Conservation (phyloP, 2,113 vertebrate species). For the Junco hyemalis region DNA sequence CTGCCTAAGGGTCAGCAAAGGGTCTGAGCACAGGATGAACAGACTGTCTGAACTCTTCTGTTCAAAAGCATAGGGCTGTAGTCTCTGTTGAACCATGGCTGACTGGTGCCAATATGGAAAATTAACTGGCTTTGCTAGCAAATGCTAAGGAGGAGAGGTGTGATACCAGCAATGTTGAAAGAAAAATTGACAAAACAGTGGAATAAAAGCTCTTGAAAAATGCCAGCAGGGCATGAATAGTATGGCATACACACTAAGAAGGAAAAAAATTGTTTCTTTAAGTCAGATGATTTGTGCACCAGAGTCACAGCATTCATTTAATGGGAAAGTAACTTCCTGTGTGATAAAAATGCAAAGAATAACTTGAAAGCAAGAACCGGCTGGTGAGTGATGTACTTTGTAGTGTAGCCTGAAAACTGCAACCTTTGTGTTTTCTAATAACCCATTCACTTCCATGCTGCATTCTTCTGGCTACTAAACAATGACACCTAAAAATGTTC, state of each 20-base stretch:
- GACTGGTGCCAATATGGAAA: neutral
- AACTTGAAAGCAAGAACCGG: neutral
- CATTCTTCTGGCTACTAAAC: neutral
- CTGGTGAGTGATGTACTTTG: neutral
- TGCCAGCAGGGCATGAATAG: neutral
- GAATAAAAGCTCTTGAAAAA: neutral
- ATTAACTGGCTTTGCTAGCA: neutral
- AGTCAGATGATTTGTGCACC: neutral
- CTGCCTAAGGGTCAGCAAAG: neutral
- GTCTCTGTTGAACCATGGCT: neutral
- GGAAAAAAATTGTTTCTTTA: neutral
- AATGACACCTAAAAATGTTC: neutral
- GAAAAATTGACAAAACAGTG: neutral
- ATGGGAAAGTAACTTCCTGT: neutral
- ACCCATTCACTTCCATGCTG: neutral
- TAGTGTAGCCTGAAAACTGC: neutral
- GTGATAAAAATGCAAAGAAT: neutral
- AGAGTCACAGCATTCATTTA: neutral
- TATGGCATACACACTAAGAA: neutral
- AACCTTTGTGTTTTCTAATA: neutral
- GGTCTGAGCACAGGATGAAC: neutral
- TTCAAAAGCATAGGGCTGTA: neutral
- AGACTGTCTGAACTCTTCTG: neutral
- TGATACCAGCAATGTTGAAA: neutral
- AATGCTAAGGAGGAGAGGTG: neutral